phyloP scores from a whole-genome alignment of 2,113 vertebrate genomes.

The Numenius arquata region DNA sequence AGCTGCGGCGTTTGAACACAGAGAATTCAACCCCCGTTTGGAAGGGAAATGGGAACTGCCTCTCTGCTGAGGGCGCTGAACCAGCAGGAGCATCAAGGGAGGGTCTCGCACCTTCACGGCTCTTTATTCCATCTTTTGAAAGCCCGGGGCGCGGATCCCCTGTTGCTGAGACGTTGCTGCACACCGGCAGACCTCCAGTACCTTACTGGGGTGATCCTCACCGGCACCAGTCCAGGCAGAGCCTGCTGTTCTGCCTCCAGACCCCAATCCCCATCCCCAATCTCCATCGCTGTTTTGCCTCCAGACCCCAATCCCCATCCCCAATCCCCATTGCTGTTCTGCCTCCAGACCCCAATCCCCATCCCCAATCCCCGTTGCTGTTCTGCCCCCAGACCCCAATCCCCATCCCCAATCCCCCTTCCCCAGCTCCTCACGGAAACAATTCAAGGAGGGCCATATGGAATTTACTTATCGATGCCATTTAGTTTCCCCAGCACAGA shows the following conservation, averaged over 20 bases:
- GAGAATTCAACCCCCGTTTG: background rate
- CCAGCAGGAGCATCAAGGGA: background rate
- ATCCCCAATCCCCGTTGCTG: too few relatives aligned
- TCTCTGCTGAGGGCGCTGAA: background rate
- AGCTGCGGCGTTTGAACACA: background rate
- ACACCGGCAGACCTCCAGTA: background rate
- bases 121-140: too few relatives aligned
- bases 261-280: background rate
- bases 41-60: background rate
- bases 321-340: too few relatives aligned
- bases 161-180: too few relatives aligned
- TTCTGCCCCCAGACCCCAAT: too few relatives aligned
- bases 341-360: too few relatives aligned
- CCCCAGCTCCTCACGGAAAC: background rate
- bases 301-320: too few relatives aligned
- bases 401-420: too few relatives aligned
- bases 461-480: background rate
- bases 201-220: background rate
- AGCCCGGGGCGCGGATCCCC: background rate
- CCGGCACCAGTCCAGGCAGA: background rate
- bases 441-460: background rate
- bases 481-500: background rate
- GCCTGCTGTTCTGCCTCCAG: background rate
- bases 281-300: too few relatives aligned
- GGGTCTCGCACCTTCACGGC: background rate